Evolutionary conservation across 2,797 vertebrate genomes (phyloP).

Genomic region (Artibeus jamaicensis): DNA sequence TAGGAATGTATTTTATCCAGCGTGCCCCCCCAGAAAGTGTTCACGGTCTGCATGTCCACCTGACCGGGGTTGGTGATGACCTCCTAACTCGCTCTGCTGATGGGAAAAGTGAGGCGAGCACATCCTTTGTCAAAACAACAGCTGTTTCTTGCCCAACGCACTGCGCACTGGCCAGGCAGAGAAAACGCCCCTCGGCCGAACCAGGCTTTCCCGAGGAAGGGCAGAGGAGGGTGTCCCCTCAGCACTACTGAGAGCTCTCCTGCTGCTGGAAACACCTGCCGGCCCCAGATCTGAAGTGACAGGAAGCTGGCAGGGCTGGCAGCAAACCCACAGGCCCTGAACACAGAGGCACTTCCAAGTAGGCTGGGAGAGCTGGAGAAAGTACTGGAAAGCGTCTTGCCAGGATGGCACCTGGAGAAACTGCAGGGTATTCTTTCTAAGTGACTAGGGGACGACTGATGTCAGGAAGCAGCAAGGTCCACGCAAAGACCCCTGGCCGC

Average conservation of each 20-base stretch:
- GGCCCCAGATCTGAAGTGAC: neutral
- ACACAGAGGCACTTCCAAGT: neutral
- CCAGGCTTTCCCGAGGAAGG: neutral
- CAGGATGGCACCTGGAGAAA: neutral
- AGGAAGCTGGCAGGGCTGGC: neutral
- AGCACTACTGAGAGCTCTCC: neutral
- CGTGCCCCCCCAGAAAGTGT: rapidly evolving
- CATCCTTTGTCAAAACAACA: constrained; percentile 11
- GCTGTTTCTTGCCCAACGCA: neutral
- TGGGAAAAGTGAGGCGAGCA: neutral
- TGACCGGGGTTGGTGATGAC: neutral
- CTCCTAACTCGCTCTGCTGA: neutral
- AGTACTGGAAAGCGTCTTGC: neutral
- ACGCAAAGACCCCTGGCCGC: neutral
- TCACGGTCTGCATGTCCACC: neutral
- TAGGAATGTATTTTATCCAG: neutral
- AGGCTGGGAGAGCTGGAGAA: neutral
- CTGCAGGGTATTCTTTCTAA: neutral
- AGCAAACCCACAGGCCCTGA: neutral
- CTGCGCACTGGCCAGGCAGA: neutral
- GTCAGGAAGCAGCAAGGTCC: neutral
- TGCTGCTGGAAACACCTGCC: neutral
- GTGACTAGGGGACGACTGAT: neutral
- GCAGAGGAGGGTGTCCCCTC: no score
- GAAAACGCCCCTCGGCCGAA: neutral